Evolutionary conservation across 2,797 vertebrate genomes (phyloP).

Genomic region (Pangasius mekongensis): DNA sequence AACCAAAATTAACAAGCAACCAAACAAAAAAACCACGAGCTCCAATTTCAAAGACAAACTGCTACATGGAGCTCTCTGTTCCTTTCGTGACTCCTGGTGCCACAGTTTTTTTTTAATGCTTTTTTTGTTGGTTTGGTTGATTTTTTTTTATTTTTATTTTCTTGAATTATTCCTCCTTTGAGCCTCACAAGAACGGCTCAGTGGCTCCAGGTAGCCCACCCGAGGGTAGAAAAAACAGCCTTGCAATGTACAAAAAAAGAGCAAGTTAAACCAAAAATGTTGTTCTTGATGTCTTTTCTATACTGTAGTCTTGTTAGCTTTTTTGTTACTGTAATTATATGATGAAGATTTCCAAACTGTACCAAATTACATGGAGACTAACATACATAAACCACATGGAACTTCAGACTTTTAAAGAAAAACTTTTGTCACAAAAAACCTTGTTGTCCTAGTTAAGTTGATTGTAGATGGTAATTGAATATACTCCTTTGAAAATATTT

Average conservation of each 20-base stretch:
- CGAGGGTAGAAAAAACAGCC: constrained; percentile 94
- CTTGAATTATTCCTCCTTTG: constrained; percentile 82
- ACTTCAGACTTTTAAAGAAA: constrained; percentile 96
- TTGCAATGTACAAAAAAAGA: constrained; percentile 99
- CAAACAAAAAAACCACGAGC: constrained; percentile 81
- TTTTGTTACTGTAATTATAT: constrained; percentile 99
- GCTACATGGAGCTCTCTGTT: constrained; percentile 82
- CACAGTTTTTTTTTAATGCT: constrained; percentile 80
- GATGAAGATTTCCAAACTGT: constrained; percentile 99
- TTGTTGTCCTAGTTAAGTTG: constrained; percentile 99
- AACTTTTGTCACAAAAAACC: constrained; percentile 98
- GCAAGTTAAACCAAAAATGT: constrained; percentile 99
- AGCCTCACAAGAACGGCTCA: constrained; percentile 85
- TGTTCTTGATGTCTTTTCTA: constrained; percentile 99
- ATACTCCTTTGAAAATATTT: constrained; percentile 99
- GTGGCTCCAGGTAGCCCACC: constrained; percentile 85
- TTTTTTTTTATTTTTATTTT: constrained; percentile 64
- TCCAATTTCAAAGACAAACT: constrained; percentile 85
- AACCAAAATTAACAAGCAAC: constrained; percentile 85
- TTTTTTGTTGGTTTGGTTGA: constrained; percentile 41
- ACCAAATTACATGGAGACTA: constrained; percentile 99
- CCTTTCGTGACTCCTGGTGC: constrained; percentile 87
- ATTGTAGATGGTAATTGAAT: constrained; percentile 99
- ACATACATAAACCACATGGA: constrained; percentile 94
- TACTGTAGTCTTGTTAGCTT: constrained; percentile 99